Evolutionary conservation across 2,113 vertebrate species (phyloP).

Genomic region (Corythoichthys intestinalis): DNA sequence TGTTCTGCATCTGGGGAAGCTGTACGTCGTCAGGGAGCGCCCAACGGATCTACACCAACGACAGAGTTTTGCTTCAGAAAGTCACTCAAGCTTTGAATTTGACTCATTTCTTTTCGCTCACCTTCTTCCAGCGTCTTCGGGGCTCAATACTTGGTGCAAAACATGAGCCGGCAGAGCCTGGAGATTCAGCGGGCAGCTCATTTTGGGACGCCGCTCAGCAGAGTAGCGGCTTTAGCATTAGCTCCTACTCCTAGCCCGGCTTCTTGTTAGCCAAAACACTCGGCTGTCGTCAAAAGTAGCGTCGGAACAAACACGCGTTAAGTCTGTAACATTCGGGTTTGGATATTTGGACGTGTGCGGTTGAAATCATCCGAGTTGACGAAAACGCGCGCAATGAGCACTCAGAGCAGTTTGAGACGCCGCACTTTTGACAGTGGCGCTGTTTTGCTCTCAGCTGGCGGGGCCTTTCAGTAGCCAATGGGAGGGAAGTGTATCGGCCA

Average conservation of each 20-base stretch:
- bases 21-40: conserved; percentile 71
- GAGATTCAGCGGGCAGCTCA: conserved; percentile 58
- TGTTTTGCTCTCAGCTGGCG: conserved; percentile 66
- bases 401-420: not conserved
- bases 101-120: conserved; percentile 20
- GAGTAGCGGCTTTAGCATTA: not conserved
- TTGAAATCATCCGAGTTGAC: not conserved
- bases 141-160: conserved; percentile 38
- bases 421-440: conserved; percentile 63
- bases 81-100: not conserved
- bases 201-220: not conserved
- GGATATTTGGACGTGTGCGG: not conserved
- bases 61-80: not conserved
- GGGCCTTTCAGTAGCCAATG: conserved; percentile 16
- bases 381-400: not conserved
- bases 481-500: conserved; percentile 31
- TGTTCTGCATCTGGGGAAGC: conserved; percentile 83
- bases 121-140: conserved; percentile 55
- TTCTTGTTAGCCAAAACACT: not conserved
- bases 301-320: not conserved
- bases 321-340: not conserved
- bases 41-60: conserved; percentile 33
- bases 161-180: conserved; percentile 49
- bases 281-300: not conserved
- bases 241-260: not conserved